Evolutionary conservation across 2,888 invertebrate genomes (phyloP), one percentile per base, ranked within the genome.

Genomic region (Alitta virens): DNA sequence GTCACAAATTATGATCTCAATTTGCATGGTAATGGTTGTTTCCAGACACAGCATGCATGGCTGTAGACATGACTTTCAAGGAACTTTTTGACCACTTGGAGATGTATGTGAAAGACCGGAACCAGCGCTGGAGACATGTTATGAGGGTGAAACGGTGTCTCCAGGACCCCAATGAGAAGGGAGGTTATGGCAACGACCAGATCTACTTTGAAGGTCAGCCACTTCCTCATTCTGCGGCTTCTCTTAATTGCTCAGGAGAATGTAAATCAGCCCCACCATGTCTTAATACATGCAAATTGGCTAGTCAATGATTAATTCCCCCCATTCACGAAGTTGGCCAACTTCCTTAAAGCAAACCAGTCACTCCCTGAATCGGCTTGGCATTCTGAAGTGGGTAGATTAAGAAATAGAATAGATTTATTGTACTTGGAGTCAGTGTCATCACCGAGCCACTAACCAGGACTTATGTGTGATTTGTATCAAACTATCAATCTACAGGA

Each of bases 121-220:
- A 80, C 52, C 73, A 74, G 68, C 69, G 81, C 38, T 81, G 81
- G 81, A 75, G 76, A 61, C 75, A 75, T 51, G 78, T 78, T 58
- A 78, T 79, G 71, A 68, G 81, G 5, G 77, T 80, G 14, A 81
- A 81, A 60, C 64, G 80, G 23, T 76, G 76, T 14, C 71, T 80
- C 1, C 56, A 67, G 5, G 74, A 80, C 62, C 74, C 79, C 0
- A 76, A 77, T 68, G 73, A 74, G 59, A 68, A 73, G 1, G 81
- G 81, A 26, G 80, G 80, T 14, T 75, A 75, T 67, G 80, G 80
- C 14, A 75, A 76, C 63, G 80, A 80, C 64, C 80, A 80, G 68
- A 77, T 77, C 59, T 80, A 80, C 67, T 80, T 80, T 74, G 79
- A 80, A 74, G 79, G 79, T 79, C 66, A 38, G 56, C n/a, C 21